Evolutionary conservation across 2,888 invertebrate genomes (phyloP), one percentile per base, ranked within the genome.

Genomic region (Lacanobia oleracea): DNA sequence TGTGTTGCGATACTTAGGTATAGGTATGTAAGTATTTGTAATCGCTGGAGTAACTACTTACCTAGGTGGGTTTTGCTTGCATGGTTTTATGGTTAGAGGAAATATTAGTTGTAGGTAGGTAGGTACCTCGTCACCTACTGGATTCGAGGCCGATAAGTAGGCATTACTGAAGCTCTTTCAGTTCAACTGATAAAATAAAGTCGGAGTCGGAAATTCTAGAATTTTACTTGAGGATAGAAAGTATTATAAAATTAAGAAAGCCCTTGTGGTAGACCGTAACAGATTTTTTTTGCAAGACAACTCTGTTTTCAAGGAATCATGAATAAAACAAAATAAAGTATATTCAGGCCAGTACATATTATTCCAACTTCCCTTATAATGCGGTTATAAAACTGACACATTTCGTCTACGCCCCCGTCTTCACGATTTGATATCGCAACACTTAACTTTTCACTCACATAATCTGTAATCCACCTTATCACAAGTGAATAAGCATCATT

Each of bases 361-460:
- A 88, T 88, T 88, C 88, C 82, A 81, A 81, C 81, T 87, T 89
- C 84, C 88, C 89, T 87, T 86, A 89, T 16, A 92, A 92, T 90
- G 88, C 83, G 91, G 90, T 89, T 91, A 92, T 94, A 93, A 94
- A 94, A 91, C 87, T 88, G 88, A 90, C 92, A 92, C 92, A 92
- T 93, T 91, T 90, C 86, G 83, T 90, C 83, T 86, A 87, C 91
- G 88, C 91, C 93, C 91, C 88, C 88, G 88, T 88, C 75, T 91
- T 90, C 88, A 88, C 89, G 88, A 91, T 92, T 92, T 89, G 89
- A 92, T 91, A 91, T 89, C 88, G 85, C 87, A 77, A 70, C 37
- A 67, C 62, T 70, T 70, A 51, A 61, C 65, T 57, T 67, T 33
- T 57, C 33, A 53, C 69, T 75, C 27, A 33, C 27, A 51, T 78